Conservation (phyloP, 2,797 vertebrate genomes). For the Phrynocephalus vlangalii region DNA sequence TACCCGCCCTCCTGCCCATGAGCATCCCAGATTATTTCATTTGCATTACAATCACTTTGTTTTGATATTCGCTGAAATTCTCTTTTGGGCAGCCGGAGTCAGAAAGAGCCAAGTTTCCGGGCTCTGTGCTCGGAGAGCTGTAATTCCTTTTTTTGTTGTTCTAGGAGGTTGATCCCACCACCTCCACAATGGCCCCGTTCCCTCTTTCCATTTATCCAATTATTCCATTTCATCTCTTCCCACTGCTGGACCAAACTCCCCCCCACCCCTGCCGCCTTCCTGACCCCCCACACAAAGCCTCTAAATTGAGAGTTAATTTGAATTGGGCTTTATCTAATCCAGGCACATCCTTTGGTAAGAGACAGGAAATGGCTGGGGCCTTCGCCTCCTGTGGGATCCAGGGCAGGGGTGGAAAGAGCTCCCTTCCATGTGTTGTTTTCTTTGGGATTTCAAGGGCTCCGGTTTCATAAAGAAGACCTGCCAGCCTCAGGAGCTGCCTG, state of each 20-base stretch:
- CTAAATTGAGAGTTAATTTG: slow-evolving; percentile 69
- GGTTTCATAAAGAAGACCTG: slow-evolving; percentile 12
- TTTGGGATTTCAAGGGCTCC: slow-evolving; percentile 47
- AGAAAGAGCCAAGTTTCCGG: no score
- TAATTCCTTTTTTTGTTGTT: no score
- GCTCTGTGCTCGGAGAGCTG: no score
- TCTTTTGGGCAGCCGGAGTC: no score
- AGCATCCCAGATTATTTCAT: no score
- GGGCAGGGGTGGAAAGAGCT: slow-evolving; percentile 51
- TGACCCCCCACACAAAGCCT: slow-evolving; percentile 55
- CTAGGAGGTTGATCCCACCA: no score
- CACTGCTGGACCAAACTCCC: not conserved
- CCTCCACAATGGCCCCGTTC: not conserved
- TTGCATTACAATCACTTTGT: no score
- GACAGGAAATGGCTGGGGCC: slow-evolving; percentile 63
- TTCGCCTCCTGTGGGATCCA: slow-evolving; percentile 59
- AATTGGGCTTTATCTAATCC: slow-evolving; percentile 68
- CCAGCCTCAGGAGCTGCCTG: slow-evolving; percentile 38
- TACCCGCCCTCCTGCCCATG: no score
- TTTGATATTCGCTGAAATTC: no score
- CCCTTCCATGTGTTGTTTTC: slow-evolving; percentile 46
- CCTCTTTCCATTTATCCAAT: slow-evolving; percentile 29
- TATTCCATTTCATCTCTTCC: slow-evolving; percentile 46
- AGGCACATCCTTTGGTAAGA: slow-evolving; percentile 50
- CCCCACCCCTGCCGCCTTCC: slow-evolving; percentile 27